Percentiles rank a stretch among this genome's conserved stretches.
Conservation (phyloP, 1,140 invertebrate species). For the Delia radicum region DNA sequence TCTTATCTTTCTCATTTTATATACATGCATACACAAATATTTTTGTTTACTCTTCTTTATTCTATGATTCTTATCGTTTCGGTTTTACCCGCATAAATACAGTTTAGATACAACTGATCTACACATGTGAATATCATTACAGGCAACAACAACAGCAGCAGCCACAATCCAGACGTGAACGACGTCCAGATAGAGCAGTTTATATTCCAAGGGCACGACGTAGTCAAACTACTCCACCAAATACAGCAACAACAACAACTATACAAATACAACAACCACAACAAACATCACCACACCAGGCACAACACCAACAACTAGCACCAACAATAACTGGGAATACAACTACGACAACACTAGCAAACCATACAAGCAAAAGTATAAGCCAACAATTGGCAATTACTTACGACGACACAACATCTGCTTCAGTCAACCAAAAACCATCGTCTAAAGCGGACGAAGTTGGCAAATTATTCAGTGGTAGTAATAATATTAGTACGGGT, state of each 20-base stretch:
- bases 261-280: constrained; percentile 34
- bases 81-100: neutral
- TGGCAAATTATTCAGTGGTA: constrained; percentile 3
- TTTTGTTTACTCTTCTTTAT: neutral
- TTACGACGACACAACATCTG: constrained; percentile 18
- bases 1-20: neutral
- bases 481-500: neutral
- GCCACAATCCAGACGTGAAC: constrained; percentile 55
- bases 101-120: neutral
- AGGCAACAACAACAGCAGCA: constrained; percentile 18
- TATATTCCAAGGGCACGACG: constrained; percentile 74
- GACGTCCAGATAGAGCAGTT: constrained; percentile 73
- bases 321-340: too few relatives aligned
- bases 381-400: constrained; percentile 30
- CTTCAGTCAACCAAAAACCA: constrained; percentile 30
- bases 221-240: constrained; percentile 57
- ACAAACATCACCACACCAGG: constrained; percentile 19
- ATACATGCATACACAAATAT: too few relatives aligned
- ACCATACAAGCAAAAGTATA: constrained; percentile 16
- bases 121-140: neutral
- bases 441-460: constrained; percentile 37
- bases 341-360: too few relatives aligned
- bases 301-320: constrained; percentile 24
- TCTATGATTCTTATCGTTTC: neutral
- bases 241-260: constrained; percentile 31